Evolutionary conservation across 2,888 invertebrate species (phyloP), one percentile per base, ranked within the genome.

Genomic region (Tortrix viridana): DNA sequence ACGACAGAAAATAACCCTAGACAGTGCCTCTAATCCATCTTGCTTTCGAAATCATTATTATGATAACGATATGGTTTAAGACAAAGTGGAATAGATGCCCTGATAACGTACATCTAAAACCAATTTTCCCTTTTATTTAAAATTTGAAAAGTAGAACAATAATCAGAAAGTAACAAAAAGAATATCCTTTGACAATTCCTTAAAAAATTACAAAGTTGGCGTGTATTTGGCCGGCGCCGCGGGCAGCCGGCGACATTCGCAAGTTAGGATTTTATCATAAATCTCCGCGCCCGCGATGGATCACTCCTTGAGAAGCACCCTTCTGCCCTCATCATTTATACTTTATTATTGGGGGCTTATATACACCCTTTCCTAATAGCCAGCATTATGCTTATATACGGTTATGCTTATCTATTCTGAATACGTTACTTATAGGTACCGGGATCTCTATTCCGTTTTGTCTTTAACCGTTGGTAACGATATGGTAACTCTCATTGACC

Each of bases 231-330:
- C 50, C 19, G 41, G 47, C 65, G n/a, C 63, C 58, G 53, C 59
- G 65, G 69, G 70, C 65, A 61, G 55, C 59, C 76, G 82, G 79
- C 74, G 77, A 82, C 82, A 81, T 80, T 80, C 79, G 73, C 77
- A 84, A 85, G 82, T 85, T 85, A 75, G 76, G 75, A 74, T 79
- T 78, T 80, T 78, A 77, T 81, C 82, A 85, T 88, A 86, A 87
- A 88, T 88, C 84, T 85, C 78, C 57, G 67, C 75, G 74, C 72
- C 76, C 76, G 75, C 75, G 74, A 84, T 80, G 80, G 80, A 82
- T 82, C 81, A 82, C 74, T 72, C 69, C 56, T 61, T 68, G 62
- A 65, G 67, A 69, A 71, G 71, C 73, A 67, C 74, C 74, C 73
- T 75, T 72, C 70, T 65, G 60, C 69, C 70, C 74, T 77, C 80